Evolutionary conservation across 2,797 vertebrate species (phyloP).

Genomic region (Catostomus latipinnis): DNA sequence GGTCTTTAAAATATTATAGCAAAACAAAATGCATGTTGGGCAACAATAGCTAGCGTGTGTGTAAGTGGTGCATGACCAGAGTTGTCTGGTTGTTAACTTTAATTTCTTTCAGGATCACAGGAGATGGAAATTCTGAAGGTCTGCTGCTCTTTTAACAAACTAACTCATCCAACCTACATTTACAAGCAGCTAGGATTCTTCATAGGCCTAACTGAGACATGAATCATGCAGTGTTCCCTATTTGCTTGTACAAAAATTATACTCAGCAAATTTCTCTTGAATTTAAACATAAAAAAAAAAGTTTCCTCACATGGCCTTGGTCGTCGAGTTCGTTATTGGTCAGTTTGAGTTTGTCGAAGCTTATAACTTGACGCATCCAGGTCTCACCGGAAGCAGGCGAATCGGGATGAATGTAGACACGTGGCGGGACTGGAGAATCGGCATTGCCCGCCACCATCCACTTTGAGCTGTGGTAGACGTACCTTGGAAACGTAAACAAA

Average conservation of each 20-base stretch:
- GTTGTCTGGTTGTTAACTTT: constrained; percentile 49
- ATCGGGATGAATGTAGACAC: constrained; percentile 96
- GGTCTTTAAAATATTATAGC: constrained; percentile 64
- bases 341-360: constrained; percentile 97
- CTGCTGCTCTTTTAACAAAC: background rate
- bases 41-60: constrained; percentile 61
- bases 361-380: constrained; percentile 98
- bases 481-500: constrained; percentile 72
- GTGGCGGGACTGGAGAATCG: constrained; percentile 93
- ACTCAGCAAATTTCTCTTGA: no score
- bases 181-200: background rate
- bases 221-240: background rate
- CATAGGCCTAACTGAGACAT: background rate
- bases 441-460: constrained; percentile 99
- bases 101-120: constrained; percentile 54
- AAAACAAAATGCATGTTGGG: constrained; percentile 63
- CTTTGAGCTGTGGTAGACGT: constrained; percentile 98
- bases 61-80: constrained; percentile 58
- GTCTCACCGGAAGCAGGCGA: constrained; percentile 96
- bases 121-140: constrained; percentile 13
- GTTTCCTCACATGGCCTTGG: constrained; percentile 91
- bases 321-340: constrained; percentile 98
- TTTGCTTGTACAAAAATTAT: background rate
- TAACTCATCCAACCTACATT: background rate
- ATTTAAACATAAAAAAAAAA: background rate